These are phyloP conservation scores for Vireo altiloquus DNA, from an alignment of 2,113 vertebrate species.

Conservation along the genomic window DNA sequence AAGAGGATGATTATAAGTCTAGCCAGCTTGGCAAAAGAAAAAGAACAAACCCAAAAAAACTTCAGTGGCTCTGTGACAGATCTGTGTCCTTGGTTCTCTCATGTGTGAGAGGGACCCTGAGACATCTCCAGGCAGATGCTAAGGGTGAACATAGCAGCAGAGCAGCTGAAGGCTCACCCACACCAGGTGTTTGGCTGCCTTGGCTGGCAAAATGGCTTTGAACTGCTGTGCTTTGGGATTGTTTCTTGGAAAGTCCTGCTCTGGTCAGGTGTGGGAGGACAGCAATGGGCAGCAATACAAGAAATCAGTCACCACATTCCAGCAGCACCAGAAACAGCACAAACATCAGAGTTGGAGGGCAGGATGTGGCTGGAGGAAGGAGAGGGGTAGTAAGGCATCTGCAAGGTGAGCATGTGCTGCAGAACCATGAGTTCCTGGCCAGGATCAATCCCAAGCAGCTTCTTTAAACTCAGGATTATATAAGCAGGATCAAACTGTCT, in stretches of 20 bases:
- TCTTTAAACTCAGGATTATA: background rate
- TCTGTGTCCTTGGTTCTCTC: background rate
- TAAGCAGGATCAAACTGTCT: slow-evolving; percentile 13
- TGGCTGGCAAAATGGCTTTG: background rate
- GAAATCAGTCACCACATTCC: background rate
- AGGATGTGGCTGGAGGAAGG: background rate
- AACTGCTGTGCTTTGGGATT: background rate
- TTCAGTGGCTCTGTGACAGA: background rate
- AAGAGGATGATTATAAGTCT: background rate
- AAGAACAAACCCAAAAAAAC: background rate
- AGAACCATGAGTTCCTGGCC: background rate
- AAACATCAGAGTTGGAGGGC: background rate
- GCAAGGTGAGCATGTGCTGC: background rate
- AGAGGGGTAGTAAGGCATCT: background rate
- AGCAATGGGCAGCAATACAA: background rate
- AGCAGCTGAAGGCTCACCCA: background rate
- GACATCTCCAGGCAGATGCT: background rate
- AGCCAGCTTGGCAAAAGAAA: background rate
- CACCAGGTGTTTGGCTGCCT: background rate
- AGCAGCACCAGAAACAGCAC: background rate
- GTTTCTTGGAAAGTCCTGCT: slow-evolving; percentile 16
- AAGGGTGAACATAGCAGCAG: background rate
- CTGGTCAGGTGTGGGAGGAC: background rate
- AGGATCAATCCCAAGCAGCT: background rate
- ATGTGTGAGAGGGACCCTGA: background rate